Conservation (phyloP, 1,140 invertebrate species). For the Cydia splendana region DNA sequence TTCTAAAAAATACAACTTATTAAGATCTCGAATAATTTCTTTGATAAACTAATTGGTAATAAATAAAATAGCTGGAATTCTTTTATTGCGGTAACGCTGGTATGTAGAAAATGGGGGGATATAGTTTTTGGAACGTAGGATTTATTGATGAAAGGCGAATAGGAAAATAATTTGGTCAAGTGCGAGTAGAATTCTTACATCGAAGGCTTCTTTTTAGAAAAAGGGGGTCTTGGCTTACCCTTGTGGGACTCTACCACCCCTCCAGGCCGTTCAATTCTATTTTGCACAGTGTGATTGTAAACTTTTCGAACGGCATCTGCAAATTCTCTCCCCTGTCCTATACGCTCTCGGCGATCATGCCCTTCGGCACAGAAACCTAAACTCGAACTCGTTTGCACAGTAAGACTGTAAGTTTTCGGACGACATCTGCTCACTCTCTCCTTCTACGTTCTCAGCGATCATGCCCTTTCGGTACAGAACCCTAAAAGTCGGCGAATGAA, state of each 20-base stretch:
- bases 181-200: not conserved
- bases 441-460: not conserved
- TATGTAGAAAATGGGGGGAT: not conserved
- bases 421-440: not conserved
- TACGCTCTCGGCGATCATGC: too few species aligned
- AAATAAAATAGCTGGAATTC: constrained; percentile 18
- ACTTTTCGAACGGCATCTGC: too few species aligned
- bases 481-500: constrained; percentile 47
- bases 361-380: too few species aligned
- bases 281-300: too few species aligned
- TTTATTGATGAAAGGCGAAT: constrained; percentile 52
- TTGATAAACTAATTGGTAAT: constrained; percentile 11
- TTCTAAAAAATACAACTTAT: not conserved
- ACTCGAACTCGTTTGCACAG: too few species aligned
- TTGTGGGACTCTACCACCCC: too few species aligned
- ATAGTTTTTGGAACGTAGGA: constrained; percentile 33
- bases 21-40: not conserved
- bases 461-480: not conserved
- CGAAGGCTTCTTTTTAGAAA: constrained; percentile 33
- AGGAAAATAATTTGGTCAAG: constrained; percentile 33
- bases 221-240: too few species aligned
- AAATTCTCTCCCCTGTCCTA: too few species aligned
- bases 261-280: too few species aligned
- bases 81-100: not conserved
- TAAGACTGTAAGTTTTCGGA: too few species aligned